These are phyloP conservation scores for Calycopis cecrops DNA, from an alignment of 1,140 invertebrate species.

Conservation along the genomic window DNA sequence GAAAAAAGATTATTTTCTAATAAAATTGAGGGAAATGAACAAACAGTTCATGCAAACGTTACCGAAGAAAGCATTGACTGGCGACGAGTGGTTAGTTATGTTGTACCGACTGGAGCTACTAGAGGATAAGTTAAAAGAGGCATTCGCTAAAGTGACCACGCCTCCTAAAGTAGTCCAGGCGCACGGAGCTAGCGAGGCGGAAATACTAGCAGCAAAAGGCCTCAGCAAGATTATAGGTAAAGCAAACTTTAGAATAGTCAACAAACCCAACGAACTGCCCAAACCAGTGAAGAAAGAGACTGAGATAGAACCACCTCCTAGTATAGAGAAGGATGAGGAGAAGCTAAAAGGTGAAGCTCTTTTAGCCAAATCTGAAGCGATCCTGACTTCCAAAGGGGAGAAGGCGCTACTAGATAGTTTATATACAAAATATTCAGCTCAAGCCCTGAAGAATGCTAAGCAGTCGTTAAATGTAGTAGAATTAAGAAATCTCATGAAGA, in stretches of 20 bases:
- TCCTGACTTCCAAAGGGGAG: slow-evolving; percentile 54
- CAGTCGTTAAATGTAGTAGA: slow-evolving; percentile 59
- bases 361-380: slow-evolving; percentile 55
- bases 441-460: slow-evolving; percentile 55
- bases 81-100: slow-evolving; percentile 65
- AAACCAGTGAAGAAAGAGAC: slow-evolving; percentile 36
- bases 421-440: slow-evolving; percentile 60
- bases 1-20: slow-evolving; percentile 54
- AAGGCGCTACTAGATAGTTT: slow-evolving; percentile 58
- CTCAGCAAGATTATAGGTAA: slow-evolving; percentile 67
- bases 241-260: slow-evolving; percentile 41
- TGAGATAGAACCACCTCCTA: slow-evolving; percentile 28
- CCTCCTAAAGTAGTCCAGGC: slow-evolving; percentile 34
- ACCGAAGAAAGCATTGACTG: slow-evolving; percentile 51
- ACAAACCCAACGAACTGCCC: slow-evolving; percentile 37
- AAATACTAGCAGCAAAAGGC: slow-evolving; percentile 64
- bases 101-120: slow-evolving; percentile 58
- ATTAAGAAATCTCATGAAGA: slow-evolving; percentile 48
- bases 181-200: slow-evolving; percentile 56
- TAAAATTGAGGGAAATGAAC: slow-evolving; percentile 55
- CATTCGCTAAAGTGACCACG: slow-evolving; percentile 39
- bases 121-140: slow-evolving; percentile 54
- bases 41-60: slow-evolving; percentile 55
- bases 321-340: slow-evolving; percentile 37
- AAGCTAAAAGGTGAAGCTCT: slow-evolving; percentile 44